phyloP scores from a whole-genome alignment of 1,140 invertebrate genomes.

The Linepithema humile region DNA sequence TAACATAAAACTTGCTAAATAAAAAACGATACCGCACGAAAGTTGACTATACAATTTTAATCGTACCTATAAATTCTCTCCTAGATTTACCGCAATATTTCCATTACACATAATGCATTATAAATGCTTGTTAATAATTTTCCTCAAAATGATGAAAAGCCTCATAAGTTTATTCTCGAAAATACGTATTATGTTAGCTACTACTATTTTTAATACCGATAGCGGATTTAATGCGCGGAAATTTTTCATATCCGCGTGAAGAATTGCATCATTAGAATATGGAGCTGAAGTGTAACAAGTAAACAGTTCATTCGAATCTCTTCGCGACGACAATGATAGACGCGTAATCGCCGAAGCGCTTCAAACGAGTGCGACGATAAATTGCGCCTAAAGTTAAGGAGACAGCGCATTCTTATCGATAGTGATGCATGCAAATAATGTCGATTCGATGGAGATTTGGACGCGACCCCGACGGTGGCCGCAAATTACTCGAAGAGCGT shows the following conservation, averaged over 20 bases:
- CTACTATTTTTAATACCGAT: slow-evolving; percentile 6
- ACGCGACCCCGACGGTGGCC: not conserved
- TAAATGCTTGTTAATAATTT: not conserved
- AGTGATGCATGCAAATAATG: not conserved
- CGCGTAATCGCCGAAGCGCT: not conserved
- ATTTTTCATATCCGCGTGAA: not conserved
- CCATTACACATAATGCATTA: not conserved
- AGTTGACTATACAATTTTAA: not conserved
- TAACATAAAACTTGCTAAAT: not conserved
- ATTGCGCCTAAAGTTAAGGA: not conserved
- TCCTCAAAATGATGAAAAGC: not conserved
- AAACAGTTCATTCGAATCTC: not conserved
- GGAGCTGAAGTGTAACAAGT: not conserved
- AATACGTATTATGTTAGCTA: not conserved
- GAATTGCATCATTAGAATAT: not conserved
- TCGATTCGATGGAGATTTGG: slow-evolving; percentile 3
- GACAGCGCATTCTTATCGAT: not conserved
- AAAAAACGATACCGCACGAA: not conserved
- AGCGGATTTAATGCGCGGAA: not conserved
- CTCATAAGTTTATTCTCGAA: not conserved
- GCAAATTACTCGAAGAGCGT: not conserved
- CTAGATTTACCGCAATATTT: not conserved
- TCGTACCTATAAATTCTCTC: not conserved
- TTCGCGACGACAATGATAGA: not conserved
- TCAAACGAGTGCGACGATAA: not conserved